phyloP scores from a whole-genome alignment of 2,797 vertebrate genomes.

The Graptemys geographica region DNA sequence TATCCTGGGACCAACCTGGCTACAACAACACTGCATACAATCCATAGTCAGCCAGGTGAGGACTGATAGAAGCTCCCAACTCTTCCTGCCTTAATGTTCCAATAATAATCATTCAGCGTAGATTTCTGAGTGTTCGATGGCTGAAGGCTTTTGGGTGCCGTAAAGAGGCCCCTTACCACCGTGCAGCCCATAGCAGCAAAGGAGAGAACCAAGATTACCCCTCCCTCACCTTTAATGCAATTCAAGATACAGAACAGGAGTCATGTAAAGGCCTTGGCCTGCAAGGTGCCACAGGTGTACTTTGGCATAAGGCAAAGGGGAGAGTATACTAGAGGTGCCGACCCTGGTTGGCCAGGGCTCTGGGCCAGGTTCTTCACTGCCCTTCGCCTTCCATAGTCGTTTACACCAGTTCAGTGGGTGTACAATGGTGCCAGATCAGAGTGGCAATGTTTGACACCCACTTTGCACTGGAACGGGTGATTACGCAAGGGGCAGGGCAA shows the following conservation, averaged over 20 bases:
- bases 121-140: not conserved
- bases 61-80: not conserved
- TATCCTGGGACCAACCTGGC: not conserved
- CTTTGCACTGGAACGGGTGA: not conserved
- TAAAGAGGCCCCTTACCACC: not conserved
- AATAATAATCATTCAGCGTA: not conserved
- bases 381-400: not conserved
- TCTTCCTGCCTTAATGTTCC: conserved; percentile 31
- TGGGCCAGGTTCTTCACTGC: not conserved
- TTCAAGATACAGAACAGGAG: not conserved
- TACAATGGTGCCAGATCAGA: not conserved
- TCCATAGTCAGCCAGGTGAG: not conserved
- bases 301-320: not conserved
- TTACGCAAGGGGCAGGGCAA: not conserved
- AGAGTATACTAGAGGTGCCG: not conserved
- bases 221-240: not conserved
- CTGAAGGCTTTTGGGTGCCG: conserved; percentile 37
- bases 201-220: rapidly evolving
- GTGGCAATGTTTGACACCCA: not conserved
- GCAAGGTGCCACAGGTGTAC: not conserved
- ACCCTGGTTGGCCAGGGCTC: not conserved
- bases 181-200: not conserved
- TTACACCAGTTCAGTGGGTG: not conserved
- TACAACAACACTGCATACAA: not conserved
- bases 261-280: not conserved